Evolutionary conservation across 2,113 vertebrate species (phyloP).

Genomic region (Donacobius atricapilla): DNA sequence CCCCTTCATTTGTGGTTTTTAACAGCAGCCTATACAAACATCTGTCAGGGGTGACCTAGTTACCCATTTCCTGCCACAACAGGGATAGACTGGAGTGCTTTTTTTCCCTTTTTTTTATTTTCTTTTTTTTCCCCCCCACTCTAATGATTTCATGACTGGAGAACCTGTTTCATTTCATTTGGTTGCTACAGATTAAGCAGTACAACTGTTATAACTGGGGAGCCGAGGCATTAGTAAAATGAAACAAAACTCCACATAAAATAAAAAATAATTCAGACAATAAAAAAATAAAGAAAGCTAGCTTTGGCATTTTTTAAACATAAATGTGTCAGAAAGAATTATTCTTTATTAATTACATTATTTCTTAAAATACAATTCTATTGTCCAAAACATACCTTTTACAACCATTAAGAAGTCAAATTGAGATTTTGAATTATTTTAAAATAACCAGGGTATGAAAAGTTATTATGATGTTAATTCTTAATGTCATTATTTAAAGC

Average conservation of each 20-base stretch:
- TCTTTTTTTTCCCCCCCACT: neutral
- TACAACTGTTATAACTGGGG: neutral
- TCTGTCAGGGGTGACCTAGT: conserved; percentile 49
- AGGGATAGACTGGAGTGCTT: neutral
- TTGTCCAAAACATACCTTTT: neutral
- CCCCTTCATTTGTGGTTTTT: conserved; percentile 34
- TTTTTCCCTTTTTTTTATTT: neutral
- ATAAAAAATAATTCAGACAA: neutral
- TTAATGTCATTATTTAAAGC: neutral
- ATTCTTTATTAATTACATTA: neutral
- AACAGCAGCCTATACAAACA: conserved; percentile 48
- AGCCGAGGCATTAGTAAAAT: neutral
- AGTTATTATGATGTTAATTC: neutral
- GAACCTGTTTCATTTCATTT: neutral
- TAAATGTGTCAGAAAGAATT: neutral
- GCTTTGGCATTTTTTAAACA: neutral
- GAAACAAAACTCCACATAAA: neutral
- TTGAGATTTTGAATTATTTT: neutral
- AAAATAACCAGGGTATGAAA: neutral
- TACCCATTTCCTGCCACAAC: conserved; percentile 45
- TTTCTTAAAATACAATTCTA: neutral
- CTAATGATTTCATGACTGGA: neutral
- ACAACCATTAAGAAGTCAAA: neutral
- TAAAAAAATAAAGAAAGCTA: neutral
- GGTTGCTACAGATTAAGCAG: neutral